A percentile compares a stretch with the other conserved stretches of the same genome.
phyloP scores from a whole-genome alignment of 2,888 invertebrate species.

The Bursaphelenchus okinawaensis region DNA sequence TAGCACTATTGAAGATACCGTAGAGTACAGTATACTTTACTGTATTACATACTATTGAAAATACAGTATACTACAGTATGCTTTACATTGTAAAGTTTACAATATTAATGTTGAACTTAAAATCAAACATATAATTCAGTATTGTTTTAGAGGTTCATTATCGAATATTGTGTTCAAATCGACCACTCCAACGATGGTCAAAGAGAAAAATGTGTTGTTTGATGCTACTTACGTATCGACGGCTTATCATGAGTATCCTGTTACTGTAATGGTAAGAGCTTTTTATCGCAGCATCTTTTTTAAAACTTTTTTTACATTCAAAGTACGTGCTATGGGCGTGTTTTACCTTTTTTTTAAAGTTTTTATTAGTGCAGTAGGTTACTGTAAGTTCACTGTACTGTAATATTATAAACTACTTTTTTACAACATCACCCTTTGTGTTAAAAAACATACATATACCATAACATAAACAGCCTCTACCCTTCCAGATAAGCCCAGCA shows the following conservation, averaged over 20 bases:
- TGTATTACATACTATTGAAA: no score
- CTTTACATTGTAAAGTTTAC: no score
- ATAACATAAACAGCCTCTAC: no score
- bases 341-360: no score
- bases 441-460: background rate
- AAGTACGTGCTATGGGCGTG: no score
- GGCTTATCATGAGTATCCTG: slow-evolving; percentile 31
- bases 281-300: background rate
- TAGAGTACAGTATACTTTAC: no score
- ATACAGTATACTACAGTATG: no score
- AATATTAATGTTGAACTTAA: background rate
- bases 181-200: slow-evolving; percentile 36
- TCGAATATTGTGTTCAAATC: slow-evolving; percentile 30
- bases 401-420: no score
- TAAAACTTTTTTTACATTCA: no score
- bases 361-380: no score
- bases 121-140: background rate
- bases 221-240: slow-evolving; percentile 37
- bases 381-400: no score
- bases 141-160: slow-evolving; percentile 17
- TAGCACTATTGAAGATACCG: no score
- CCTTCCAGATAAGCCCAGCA: slow-evolving; percentile 40
- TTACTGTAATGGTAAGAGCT: slow-evolving; percentile 38
- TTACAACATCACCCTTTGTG: background rate
- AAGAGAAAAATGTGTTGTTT: slow-evolving; percentile 40